These are phyloP conservation scores for Drosophila parthenogenetica DNA, from an alignment of 2,888 invertebrate genomes.

Conservation along the genomic window DNA sequence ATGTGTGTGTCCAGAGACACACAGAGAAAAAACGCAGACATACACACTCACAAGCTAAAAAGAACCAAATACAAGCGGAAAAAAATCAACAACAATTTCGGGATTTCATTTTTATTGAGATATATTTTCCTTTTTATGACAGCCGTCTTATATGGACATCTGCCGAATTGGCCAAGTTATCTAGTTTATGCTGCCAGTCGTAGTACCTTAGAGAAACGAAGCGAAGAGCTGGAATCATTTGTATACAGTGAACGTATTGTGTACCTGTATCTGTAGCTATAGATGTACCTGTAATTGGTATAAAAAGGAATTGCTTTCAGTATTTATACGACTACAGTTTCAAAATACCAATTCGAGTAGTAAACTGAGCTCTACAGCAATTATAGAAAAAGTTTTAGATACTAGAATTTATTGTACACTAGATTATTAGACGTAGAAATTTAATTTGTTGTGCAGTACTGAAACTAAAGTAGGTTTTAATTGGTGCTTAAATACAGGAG, in stretches of 20 bases:
- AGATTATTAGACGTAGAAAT: too few species aligned
- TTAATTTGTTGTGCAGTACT: too few species aligned
- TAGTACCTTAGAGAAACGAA: conserved; percentile 1
- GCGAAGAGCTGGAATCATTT: conserved; percentile 2
- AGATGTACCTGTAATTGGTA: conserved; percentile 16
- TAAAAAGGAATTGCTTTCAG: conserved; percentile 31
- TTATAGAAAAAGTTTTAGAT: not conserved
- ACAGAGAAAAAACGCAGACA: not conserved
- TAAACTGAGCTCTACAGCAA: conserved; percentile 3
- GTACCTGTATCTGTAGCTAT: conserved; percentile 10
- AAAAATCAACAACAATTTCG: conserved; percentile 22
- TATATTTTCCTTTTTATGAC: conserved; percentile 56
- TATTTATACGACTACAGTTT: conserved; percentile 19
- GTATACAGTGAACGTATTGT: conserved; percentile 1
- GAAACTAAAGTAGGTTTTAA: too few species aligned
- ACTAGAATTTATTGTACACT: not conserved
- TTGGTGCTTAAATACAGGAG: too few species aligned
- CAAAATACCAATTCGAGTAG: conserved; percentile 14
- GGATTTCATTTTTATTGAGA: conserved; percentile 61
- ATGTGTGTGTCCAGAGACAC: conserved; percentile 39
- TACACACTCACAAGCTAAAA: not conserved
- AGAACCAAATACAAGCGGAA: conserved; percentile 4
- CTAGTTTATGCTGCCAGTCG: conserved; percentile 21
- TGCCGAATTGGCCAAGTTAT: conserved; percentile 41
- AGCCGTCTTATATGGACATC: conserved; percentile 24